Evolutionary conservation across 2,113 vertebrate species (phyloP), one percentile per base, ranked within the genome.

Genomic region (Podarcis muralis): DNA sequence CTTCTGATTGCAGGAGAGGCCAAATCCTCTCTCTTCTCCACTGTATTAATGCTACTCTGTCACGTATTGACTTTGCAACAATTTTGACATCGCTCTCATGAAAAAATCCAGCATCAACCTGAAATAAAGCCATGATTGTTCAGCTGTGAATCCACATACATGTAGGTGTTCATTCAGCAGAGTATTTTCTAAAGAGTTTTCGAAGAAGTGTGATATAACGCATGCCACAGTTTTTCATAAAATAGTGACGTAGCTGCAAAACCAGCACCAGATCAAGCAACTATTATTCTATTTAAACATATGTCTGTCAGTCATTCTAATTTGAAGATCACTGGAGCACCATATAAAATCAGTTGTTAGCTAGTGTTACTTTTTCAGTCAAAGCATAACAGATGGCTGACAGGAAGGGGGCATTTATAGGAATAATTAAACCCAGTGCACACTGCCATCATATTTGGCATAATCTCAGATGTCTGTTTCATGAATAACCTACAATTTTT

Each of bases 51-150:
- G 99, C 98, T 72, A 99, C 99, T 0, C 99, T 97, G 93, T 99
- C 99, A 0, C 98, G 97, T 91, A 99, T 99, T 16, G 99, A 99
- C 96, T 99, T 99, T 1, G 98, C 98, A 66, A 99, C 98, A 8
- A 98, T 97, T 96, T 99, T 99, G 88, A 98, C 96, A 18, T 99
- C 99, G 0, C 95, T 98, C 87, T 99, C 99, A 11, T 99, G 97
- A 95, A 99, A 99, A 94, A 99, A 99, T 8, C 99, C 98, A 18
- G 99, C 99, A 22, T 99, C 99, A 23, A 99, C 98, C 99, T 99
- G 87, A 78, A 90, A 92, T 81, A 79, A 68, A 94, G 81, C 40
- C 35, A 91, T 15, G 15, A 66, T 59, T 35, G 2, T 66, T 88
- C 35, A 83, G 65, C 3, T 9, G 12, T 40, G 76, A 77, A 1